Base-by-base conservation (phyloP, 2,888 invertebrate species). In the Subacronicta megacephala region DNA sequence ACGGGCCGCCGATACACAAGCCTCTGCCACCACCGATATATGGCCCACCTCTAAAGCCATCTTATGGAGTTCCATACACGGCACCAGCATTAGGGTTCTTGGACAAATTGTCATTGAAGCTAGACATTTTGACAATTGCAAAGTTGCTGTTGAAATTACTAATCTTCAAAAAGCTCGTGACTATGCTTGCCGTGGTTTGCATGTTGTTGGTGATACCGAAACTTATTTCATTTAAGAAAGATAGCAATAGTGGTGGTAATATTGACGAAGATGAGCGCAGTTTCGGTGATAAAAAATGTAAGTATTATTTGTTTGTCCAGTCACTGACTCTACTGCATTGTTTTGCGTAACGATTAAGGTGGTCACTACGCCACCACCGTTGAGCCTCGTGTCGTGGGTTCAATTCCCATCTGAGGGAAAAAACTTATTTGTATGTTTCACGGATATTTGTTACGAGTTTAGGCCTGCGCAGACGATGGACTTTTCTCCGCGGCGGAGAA, bases 121-220 rank as follows among this genome's bases (percentile, higher is more conserved):
- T 97, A 46, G 96, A 96, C 77, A 94, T 97, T 1, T 94, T 96
- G 60, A 96, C 97, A 0, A 86, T 97, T 50, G 96, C 96, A 0
- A 97, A 97, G 88, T 95, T 97, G 56, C 78, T 97, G 54, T 85
- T 97, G 31, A 97, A 97, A 83, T 85, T 97, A 46, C 89, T 97
- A 4, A 96, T 97, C 72, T 97, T 97, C 84, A 97, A 97, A 88
- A 96, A 97, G 88, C 95, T 97, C 47, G 96, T 97, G 55, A 97
- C 97, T 74, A 97, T 97, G 88, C 95, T 97, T 37, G 97, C 96
- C 0, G 94, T 97, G 5, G 95, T 97, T 74, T 97, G 96, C 80
- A 93, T 97, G 81, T 86, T 97, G 72, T 88, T 97, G 47, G 97
- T 97, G 81, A 95, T 97, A 67, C 97, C 97, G 0, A 96, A 96